Base-by-base conservation (phyloP, 2,113 vertebrate species). In the Vombatus ursinus region DNA sequence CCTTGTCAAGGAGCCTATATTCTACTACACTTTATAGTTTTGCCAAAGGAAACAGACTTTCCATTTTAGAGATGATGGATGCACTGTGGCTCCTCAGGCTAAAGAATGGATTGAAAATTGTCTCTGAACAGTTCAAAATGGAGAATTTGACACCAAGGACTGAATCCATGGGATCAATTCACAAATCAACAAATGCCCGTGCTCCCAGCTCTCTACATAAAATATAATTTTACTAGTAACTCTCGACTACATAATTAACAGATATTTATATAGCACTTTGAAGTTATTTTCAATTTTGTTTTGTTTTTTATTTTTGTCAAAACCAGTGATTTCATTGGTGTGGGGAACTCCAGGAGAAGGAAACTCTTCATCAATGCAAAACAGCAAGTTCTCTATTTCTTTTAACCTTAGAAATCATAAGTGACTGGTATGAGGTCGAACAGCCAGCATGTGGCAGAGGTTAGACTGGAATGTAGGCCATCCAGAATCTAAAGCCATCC, bases 91-190 rank as follows among this genome's bases (percentile, higher is more conserved):
- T 96, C 92, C 52, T 92, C 91, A 90, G 37, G 37, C 23, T 96
- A 96, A 90, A 95, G 47, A 57, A 91, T 54, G 3, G 77, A 77
- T 90, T 90, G 50, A 26, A 6, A 90, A 90, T 95, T 95, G 93
- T 47, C 90, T 96, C 92, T 93, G 51, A 28, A 90, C 92, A 54
- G 47, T 93, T 10, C 84, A 44, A 94, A 53, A 52, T 54, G 95
- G 96, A 26, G 8, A 90, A 89, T 93, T 95, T 96, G 93, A 92
- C 48, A 94, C 47, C 50, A 91, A 31, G 54, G 68, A 95, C 57
- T 50, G 77, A 53, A 96, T 93, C 31, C 50, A 37, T 14, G 22
- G 19, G 1, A 51, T 94, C 31, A 91, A 50, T n/a, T 95, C 37
- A 94, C 92, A 94, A 90, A 19, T 19, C 44, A 54, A 77, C 10